Conservation (phyloP, 2,888 invertebrate genomes). For the Euzophera pinguis region DNA sequence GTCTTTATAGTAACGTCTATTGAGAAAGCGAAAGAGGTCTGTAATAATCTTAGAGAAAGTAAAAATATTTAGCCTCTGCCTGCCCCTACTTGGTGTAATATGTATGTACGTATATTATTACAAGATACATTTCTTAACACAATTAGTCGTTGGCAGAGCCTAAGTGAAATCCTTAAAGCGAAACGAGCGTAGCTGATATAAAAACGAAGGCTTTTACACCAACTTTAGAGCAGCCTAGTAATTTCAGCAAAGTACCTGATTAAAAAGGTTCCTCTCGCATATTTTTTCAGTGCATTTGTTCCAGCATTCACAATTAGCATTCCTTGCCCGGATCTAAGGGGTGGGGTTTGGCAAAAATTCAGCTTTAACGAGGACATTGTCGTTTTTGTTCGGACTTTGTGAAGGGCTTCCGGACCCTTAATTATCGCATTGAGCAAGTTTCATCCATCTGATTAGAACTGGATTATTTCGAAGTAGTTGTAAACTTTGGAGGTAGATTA, state of each 20-base stretch:
- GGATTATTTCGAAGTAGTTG: not conserved
- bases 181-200: too few species aligned
- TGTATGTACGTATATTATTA: too few species aligned
- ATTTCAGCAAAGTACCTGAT: not conserved
- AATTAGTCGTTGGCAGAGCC: too few species aligned
- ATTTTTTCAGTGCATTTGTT: constrained; percentile 10
- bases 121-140: too few species aligned
- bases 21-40: too few species aligned
- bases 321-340: constrained; percentile 36
- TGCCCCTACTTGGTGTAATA: too few species aligned
- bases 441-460: constrained; percentile 41
- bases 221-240: not conserved
- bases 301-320: constrained; percentile 53
- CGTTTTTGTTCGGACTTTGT: constrained; percentile 64
- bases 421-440: constrained; percentile 57
- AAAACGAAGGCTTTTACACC: not conserved
- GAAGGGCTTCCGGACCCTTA: constrained; percentile 51
- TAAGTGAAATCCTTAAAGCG: too few species aligned
- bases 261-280: not conserved
- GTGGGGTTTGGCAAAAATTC: constrained; percentile 49
- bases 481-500: not conserved
- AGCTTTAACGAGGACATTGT: constrained; percentile 65
- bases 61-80: too few species aligned
- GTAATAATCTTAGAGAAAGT: too few species aligned
- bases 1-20: too few species aligned